Base-by-base conservation (phyloP, 2,888 invertebrate species). In the Tanypteryx hageni region DNA sequence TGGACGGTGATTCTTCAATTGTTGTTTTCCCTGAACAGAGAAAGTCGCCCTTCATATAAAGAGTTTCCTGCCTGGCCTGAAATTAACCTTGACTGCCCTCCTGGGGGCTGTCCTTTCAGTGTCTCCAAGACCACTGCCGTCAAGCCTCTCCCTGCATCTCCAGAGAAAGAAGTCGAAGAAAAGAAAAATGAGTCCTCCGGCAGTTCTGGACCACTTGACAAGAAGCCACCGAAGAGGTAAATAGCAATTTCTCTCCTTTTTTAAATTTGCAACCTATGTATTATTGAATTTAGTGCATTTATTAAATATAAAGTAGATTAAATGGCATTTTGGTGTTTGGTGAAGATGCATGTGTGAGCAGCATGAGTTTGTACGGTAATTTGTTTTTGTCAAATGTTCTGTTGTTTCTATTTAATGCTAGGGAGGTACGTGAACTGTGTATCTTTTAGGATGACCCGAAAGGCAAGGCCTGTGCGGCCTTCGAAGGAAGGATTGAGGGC, bases 1-100 rank as follows among this genome's bases (percentile, higher is more conserved):
- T 14, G n/a, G 7, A 85, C n/a, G 44, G 27, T 59, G 8, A n/a
- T 91, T 61, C 44, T 58, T 27, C 22, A 61, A n/a, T 22, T 18
- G 76, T 76, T 7, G 27, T 89, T 89, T 81, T 86, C 64, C 27
- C 76, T 44, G n/a, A 85, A 31, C 44, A 95, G 97, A 94, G 94
- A 96, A 94, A 96, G 96, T 94, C 95, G 96, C 93, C 97, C 97
- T 2, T 96, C 97, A 92, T 97, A 96, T 95, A 96, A 96, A 94
- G 96, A 97, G 94, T 96, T 97, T 93, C 95, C 96, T 94, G 95
- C 94, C 93, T 97, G 97, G 97, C 97, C 97, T 2, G 95, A 95
- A 92, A 95, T 97, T 94, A 95, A 95, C 93, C 94, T 95, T 93
- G 94, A 95, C 94, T 95, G 95, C 58, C 94, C 94, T 83, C 94